Percentiles rank a stretch among this genome's conserved stretches.
These are phyloP conservation scores for Andrena hattorfiana DNA, from an alignment of 2,888 invertebrate genomes.

Conservation along the genomic window DNA sequence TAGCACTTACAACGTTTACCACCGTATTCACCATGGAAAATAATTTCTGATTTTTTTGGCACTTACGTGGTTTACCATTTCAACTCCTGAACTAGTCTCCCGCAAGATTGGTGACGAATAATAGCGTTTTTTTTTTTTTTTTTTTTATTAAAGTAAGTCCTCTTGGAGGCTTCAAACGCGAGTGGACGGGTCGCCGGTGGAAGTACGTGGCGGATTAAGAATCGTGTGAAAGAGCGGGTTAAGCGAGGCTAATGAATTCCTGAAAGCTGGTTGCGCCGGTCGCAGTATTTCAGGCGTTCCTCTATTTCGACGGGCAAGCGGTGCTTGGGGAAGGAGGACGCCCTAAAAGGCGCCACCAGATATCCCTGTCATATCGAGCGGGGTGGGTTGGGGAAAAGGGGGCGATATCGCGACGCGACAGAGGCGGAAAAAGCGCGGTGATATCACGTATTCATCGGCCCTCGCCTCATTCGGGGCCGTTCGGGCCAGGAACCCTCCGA, in stretches of 20 bases:
- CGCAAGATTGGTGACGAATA: not conserved
- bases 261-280: constrained; percentile 14
- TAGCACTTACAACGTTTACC: too few species aligned
- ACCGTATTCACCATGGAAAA: too few species aligned
- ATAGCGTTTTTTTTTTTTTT: constrained; percentile 4
- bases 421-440: constrained; percentile 37
- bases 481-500: constrained; percentile 53
- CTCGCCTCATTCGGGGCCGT: constrained; percentile 55
- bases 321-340: not conserved
- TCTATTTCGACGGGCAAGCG: not conserved
- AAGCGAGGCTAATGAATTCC: constrained; percentile 50
- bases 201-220: constrained; percentile 41
- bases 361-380: constrained; percentile 14
- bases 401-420: constrained; percentile 39
- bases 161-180: not conserved
- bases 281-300: constrained; percentile 19
- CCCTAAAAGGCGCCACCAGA: constrained; percentile 16
- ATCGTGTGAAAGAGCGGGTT: constrained; percentile 38
- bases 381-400: not conserved
- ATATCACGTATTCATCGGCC: constrained; percentile 71
- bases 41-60: too few species aligned
- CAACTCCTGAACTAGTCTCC: not conserved
- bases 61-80: too few species aligned
- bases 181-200: not conserved
- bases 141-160: constrained; percentile 6